A percentile compares a stretch with the other conserved stretches of the same genome.
Evolutionary conservation across 1,140 invertebrate genomes (phyloP).

Genomic region (Lysiphlebus fabarum): DNA sequence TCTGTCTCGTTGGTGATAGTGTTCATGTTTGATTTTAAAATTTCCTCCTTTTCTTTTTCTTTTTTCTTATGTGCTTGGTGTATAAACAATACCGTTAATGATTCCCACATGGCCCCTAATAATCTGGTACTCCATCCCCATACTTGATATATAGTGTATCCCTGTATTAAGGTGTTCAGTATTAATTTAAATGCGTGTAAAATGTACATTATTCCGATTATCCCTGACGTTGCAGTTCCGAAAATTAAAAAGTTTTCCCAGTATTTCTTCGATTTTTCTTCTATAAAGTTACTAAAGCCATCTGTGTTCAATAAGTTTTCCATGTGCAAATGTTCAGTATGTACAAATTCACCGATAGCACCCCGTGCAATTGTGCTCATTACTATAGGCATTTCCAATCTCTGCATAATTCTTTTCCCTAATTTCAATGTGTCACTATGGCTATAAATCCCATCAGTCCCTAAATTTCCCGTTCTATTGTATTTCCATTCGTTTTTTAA

Average conservation of each 20-base stretch:
- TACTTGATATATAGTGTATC: constrained; percentile 15
- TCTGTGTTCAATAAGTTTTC: constrained; percentile 17
- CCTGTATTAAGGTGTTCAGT: constrained; percentile 12
- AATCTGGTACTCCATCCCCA: constrained; percentile 14
- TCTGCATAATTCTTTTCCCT: constrained; percentile 23
- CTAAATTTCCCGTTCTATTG: constrained; percentile 11
- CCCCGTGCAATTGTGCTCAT: constrained; percentile 17
- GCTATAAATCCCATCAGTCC: constrained; percentile 18
- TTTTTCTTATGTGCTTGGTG: too few species aligned
- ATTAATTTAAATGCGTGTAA: constrained; percentile 10
- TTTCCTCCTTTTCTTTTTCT: too few species aligned
- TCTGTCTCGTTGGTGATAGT: too few species aligned
- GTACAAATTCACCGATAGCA: constrained; percentile 5
- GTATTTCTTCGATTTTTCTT: not conserved
- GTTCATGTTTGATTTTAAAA: too few species aligned
- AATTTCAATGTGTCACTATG: constrained; percentile 19
- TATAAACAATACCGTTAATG: not conserved
- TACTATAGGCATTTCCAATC: constrained; percentile 14
- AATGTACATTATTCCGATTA: constrained; percentile 11
- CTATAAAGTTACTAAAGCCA: constrained; percentile 9
- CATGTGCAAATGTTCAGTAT: not conserved
- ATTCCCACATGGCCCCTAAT: constrained; percentile 4
- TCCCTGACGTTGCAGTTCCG: constrained; percentile 12
- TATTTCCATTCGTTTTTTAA: constrained; percentile 19
- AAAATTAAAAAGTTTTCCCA: constrained; percentile 20